Percentiles rank a stretch among this genome's conserved stretches.
phyloP scores from a whole-genome alignment of 1,140 invertebrate species.

The Cardiocondyla obscurior region DNA sequence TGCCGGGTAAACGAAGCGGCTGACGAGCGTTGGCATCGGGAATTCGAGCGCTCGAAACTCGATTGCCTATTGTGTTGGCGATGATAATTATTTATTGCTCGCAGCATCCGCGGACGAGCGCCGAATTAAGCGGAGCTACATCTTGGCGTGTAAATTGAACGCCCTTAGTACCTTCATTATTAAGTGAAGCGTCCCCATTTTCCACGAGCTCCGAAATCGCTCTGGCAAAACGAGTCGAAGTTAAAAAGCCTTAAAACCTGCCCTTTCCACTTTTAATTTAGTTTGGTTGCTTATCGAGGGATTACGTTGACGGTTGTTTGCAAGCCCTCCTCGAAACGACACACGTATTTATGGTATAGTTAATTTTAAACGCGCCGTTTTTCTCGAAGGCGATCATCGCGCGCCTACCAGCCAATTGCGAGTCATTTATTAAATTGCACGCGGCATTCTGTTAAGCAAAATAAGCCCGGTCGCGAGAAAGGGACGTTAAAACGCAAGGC shows the following conservation, averaged over 20 bases:
- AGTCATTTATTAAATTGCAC: constrained; percentile 51
- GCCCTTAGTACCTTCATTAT: neutral
- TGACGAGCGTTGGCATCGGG: constrained; percentile 37
- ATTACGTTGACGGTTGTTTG: neutral
- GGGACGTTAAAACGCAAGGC: constrained; percentile 30
- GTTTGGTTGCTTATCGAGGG: neutral
- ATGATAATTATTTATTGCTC: constrained; percentile 57
- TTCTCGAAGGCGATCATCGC: neutral
- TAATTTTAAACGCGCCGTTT: neutral
- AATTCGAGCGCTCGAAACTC: constrained; percentile 54
- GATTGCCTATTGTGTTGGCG: constrained; percentile 35
- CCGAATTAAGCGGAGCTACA: constrained; percentile 9
- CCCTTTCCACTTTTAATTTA: neutral
- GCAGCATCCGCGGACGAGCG: neutral
- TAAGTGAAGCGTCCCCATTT: neutral
- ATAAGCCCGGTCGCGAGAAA: constrained; percentile 40
- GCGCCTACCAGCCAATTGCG: neutral
- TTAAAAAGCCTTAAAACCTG: neutral
- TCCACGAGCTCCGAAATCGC: neutral
- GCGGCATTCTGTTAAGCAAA: constrained; percentile 50
- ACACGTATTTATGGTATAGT: neutral
- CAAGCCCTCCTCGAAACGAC: neutral
- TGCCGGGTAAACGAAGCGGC: constrained; percentile 45
- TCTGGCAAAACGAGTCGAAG: neutral
- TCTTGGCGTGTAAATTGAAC: neutral